Conservation (phyloP, 2,888 invertebrate species). For the Linhomoeus sp. region DNA sequence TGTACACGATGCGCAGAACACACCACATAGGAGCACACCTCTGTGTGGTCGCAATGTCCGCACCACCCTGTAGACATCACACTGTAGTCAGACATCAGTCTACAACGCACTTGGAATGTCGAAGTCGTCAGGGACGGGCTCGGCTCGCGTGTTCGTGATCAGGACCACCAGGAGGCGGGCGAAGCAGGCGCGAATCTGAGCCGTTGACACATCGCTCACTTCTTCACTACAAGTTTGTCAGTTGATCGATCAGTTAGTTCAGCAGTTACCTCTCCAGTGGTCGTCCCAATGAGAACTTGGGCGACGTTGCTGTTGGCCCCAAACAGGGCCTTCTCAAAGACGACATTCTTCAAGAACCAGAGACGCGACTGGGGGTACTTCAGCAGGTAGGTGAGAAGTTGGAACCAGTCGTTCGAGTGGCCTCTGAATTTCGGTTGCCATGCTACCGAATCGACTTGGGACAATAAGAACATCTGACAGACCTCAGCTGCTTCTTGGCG, state of each 20-base stretch:
- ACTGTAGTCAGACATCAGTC: too few relatives aligned
- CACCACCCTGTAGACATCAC: too few relatives aligned
- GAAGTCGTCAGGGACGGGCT: not conserved
- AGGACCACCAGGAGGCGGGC: not conserved
- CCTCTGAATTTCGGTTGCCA: too few relatives aligned
- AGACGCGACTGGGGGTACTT: not conserved
- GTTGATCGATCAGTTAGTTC: not conserved
- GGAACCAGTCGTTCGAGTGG: not conserved
- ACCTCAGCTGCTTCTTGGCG: slow-evolving; percentile 71
- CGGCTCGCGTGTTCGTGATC: not conserved
- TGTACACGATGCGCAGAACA: too few relatives aligned
- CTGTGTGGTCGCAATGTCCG: too few relatives aligned
- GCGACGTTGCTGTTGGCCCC: not conserved
- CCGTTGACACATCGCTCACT: too few relatives aligned
- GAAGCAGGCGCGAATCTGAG: not conserved
- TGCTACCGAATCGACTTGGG: too few relatives aligned
- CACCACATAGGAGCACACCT: too few relatives aligned
- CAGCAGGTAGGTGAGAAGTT: not conserved
- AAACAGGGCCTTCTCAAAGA: not conserved
- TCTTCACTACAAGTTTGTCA: not conserved
- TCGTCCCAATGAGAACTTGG: not conserved
- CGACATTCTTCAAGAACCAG: not conserved
- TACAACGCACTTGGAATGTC: not conserved
- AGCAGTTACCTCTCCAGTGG: not conserved
- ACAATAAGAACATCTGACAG: too few relatives aligned